Conservation (phyloP, 2,113 vertebrate genomes). For the Aegotheles bennettii region DNA sequence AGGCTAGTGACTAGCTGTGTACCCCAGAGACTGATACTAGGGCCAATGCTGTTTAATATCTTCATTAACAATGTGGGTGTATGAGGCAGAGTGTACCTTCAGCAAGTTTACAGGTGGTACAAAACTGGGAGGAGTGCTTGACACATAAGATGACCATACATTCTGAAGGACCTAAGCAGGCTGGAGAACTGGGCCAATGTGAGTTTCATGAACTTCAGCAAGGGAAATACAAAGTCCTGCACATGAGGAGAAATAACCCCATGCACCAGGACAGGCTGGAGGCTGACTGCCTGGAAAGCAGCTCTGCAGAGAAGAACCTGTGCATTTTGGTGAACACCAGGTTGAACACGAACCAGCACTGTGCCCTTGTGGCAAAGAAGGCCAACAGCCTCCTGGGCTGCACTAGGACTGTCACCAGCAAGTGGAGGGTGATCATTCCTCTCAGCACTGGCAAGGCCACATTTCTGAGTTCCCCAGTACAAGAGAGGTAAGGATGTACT, state of each 20-base stretch:
- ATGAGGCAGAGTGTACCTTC: neutral
- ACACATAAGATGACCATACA: too few relatives aligned
- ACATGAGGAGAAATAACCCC: neutral
- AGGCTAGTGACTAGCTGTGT: neutral
- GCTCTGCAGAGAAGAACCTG: neutral
- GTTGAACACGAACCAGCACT: neutral
- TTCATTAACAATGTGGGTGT: neutral
- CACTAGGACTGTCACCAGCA: neutral
- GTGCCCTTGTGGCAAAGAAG: neutral
- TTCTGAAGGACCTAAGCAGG: too few relatives aligned
- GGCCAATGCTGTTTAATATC: neutral
- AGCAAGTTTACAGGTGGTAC: neutral
- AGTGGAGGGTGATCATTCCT: neutral
- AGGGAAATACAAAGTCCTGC: neutral
- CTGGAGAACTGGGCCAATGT: too few relatives aligned
- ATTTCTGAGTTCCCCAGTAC: neutral
- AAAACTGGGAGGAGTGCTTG: too few relatives aligned
- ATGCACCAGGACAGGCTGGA: neutral
- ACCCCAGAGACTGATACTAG: neutral
- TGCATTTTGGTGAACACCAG: neutral
- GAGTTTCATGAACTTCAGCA: neutral
- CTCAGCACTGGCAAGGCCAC: neutral
- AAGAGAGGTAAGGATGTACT: neutral
- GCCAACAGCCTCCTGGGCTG: neutral
- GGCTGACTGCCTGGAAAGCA: neutral